phyloP scores from a whole-genome alignment of 2,113 vertebrate genomes.

The Aphyosemion australe region DNA sequence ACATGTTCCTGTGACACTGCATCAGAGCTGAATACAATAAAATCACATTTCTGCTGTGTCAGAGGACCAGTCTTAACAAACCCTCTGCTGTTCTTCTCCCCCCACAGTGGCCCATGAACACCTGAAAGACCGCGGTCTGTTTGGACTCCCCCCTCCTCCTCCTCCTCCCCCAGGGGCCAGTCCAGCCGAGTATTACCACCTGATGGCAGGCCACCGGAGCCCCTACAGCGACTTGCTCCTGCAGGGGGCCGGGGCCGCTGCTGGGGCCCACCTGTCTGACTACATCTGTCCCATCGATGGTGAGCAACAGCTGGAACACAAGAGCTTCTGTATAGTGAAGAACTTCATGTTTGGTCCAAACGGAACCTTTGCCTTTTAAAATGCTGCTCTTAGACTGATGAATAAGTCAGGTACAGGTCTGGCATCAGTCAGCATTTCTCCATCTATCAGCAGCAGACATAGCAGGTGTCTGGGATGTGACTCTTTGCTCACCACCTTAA shows the following conservation, averaged over 20 bases:
- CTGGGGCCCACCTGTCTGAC: slow-evolving; percentile 85
- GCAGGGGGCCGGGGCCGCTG: slow-evolving; percentile 81
- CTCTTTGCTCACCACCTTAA: slow-evolving; percentile 30
- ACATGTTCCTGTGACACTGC: too few species aligned
- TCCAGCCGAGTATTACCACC: slow-evolving; percentile 92
- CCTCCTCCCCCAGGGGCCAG: slow-evolving; percentile 82
- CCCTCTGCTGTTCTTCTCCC: neutral
- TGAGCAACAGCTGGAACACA: slow-evolving; percentile 73
- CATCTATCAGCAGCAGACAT: too few species aligned
- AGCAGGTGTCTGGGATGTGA: too few species aligned
- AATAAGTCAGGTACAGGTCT: too few species aligned
- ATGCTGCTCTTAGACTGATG: neutral
- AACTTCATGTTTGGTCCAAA: too few species aligned
- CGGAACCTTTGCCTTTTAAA: too few species aligned
- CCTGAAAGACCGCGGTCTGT: slow-evolving; percentile 90
- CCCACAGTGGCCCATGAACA: slow-evolving; percentile 90
- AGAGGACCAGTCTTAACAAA: too few species aligned
- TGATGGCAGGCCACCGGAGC: slow-evolving; percentile 90
- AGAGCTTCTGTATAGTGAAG: too few species aligned
- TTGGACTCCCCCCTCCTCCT: slow-evolving; percentile 84
- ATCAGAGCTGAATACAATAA: too few species aligned
- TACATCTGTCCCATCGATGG: slow-evolving; percentile 93
- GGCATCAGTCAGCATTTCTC: too few species aligned
- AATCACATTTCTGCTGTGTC: too few species aligned
- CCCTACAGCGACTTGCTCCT: slow-evolving; percentile 91